phyloP scores from a whole-genome alignment of 2,888 invertebrate species.

The Pollenia labialis region DNA sequence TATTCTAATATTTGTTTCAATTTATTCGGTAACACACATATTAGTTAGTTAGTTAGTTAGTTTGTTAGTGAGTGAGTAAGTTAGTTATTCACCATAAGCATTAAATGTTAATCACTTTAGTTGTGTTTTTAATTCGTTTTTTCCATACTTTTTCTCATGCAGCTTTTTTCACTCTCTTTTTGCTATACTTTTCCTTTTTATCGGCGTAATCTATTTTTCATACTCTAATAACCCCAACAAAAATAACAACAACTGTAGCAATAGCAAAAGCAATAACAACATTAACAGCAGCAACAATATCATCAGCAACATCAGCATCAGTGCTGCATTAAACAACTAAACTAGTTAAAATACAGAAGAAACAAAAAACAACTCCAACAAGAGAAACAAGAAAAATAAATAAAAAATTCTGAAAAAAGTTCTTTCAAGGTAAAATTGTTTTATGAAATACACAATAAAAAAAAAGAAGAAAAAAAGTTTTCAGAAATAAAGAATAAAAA shows the following conservation, averaged over 20 bases:
- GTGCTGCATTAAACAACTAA: slow-evolving; percentile 44
- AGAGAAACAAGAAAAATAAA: slow-evolving; percentile 33
- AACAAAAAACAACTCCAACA: not conserved
- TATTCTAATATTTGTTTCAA: slow-evolving; percentile 9
- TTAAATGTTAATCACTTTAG: slow-evolving; percentile 69
- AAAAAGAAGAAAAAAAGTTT: not conserved
- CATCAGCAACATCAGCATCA: slow-evolving; percentile 16
- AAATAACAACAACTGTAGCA: slow-evolving; percentile 25
- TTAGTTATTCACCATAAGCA: slow-evolving; percentile 28
- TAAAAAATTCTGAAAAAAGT: slow-evolving; percentile 37
- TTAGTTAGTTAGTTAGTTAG: slow-evolving; percentile 11
- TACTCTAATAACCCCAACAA: slow-evolving; percentile 69
- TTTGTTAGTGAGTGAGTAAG: not conserved
- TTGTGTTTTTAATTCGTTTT: slow-evolving; percentile 52
- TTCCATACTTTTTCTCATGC: slow-evolving; percentile 11
- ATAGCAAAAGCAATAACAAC: slow-evolving; percentile 1
- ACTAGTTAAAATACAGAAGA: slow-evolving; percentile 52
- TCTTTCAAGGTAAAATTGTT: slow-evolving; percentile 62
- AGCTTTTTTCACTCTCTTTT: not conserved
- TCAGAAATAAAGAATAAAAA: not conserved
- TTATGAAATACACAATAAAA: slow-evolving; percentile 24
- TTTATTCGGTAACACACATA: slow-evolving; percentile 8
- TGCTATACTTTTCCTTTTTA: slow-evolving; percentile 55
- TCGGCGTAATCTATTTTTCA: slow-evolving; percentile 70
- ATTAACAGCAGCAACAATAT: slow-evolving; percentile 14